These are phyloP conservation scores for Siniperca undulata DNA, from an alignment of 2,797 vertebrate genomes.

Conservation along the genomic window DNA sequence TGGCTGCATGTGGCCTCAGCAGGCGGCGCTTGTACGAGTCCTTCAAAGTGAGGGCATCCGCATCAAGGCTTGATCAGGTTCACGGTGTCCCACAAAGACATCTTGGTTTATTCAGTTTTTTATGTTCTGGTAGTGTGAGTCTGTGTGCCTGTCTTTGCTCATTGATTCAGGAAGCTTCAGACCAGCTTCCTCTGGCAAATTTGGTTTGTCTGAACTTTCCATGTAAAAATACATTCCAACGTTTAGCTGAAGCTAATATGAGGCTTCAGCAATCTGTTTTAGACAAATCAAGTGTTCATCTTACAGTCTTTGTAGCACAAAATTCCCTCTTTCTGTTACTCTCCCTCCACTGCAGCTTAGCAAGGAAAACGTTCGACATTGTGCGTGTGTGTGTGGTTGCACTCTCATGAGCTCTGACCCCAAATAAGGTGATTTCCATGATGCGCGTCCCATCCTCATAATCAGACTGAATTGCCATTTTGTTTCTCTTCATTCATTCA, in stretches of 20 bases:
- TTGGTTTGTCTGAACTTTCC: neutral
- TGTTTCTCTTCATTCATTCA: too few relatives aligned
- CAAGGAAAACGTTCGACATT: neutral
- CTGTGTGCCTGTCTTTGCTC: neutral
- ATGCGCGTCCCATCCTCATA: neutral
- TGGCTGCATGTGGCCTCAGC: conserved; percentile 16
- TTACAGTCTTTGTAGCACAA: too few relatives aligned
- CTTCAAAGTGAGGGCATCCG: conserved; percentile 6
- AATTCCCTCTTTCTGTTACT: too few relatives aligned
- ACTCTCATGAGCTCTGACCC: neutral
- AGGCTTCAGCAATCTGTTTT: too few relatives aligned
- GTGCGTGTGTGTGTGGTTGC: neutral
- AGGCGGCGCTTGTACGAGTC: neutral
- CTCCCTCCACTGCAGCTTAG: too few relatives aligned
- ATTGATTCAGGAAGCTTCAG: neutral
- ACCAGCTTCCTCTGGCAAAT: conserved; percentile 3
- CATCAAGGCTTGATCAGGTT: neutral
- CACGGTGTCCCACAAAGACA: conserved; percentile 18
- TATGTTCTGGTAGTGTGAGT: neutral
- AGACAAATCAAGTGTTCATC: too few relatives aligned
- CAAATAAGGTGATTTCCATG: too few relatives aligned
- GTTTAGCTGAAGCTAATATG: neutral
- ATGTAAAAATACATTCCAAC: neutral
- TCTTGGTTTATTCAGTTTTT: neutral
- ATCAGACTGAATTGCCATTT: neutral